Evolutionary conservation across 2,797 vertebrate species (phyloP).

Genomic region (Myotis myotis): DNA sequence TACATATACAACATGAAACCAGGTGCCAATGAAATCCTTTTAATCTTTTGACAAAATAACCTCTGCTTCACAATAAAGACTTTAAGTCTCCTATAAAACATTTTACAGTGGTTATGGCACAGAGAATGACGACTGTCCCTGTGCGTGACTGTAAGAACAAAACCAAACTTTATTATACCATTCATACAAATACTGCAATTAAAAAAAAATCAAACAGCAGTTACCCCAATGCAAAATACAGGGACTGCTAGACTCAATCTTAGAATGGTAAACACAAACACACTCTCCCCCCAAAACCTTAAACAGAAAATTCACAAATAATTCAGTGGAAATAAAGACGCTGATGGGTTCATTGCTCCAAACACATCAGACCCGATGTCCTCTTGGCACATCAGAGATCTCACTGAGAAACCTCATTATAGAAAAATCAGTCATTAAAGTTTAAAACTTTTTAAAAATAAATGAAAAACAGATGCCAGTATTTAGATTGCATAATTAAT

Average conservation of each 20-base stretch:
- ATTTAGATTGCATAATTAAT: slow-evolving; percentile 40
- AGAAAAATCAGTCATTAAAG: slow-evolving; percentile 75
- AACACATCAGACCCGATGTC: slow-evolving; percentile 48
- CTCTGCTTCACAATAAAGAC: slow-evolving; percentile 69
- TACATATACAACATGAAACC: slow-evolving; percentile 79
- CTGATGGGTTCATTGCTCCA: slow-evolving; percentile 56
- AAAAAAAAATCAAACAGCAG: slow-evolving; percentile 69
- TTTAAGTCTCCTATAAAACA: slow-evolving; percentile 30
- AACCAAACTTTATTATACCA: slow-evolving; percentile 73
- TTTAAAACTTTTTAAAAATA: slow-evolving; percentile 63
- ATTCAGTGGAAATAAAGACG: slow-evolving; percentile 58
- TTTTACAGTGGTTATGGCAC: slow-evolving; percentile 63
- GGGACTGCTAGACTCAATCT: slow-evolving; percentile 75
- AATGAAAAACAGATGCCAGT: slow-evolving; percentile 50
- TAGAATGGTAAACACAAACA: slow-evolving; percentile 62
- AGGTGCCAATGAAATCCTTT: slow-evolving; percentile 77
- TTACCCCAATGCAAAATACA: slow-evolving; percentile 73
- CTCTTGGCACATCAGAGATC: slow-evolving; percentile 77
- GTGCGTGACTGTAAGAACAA: slow-evolving; percentile 72
- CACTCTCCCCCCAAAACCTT: background rate
- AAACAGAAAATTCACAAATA: slow-evolving; percentile 42
- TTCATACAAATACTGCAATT: slow-evolving; percentile 65
- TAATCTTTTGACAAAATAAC: slow-evolving; percentile 75
- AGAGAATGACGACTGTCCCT: slow-evolving; percentile 66
- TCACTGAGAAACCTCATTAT: slow-evolving; percentile 77